Conservation (phyloP, 1,140 invertebrate genomes). For the Antheraea pernyi region DNA sequence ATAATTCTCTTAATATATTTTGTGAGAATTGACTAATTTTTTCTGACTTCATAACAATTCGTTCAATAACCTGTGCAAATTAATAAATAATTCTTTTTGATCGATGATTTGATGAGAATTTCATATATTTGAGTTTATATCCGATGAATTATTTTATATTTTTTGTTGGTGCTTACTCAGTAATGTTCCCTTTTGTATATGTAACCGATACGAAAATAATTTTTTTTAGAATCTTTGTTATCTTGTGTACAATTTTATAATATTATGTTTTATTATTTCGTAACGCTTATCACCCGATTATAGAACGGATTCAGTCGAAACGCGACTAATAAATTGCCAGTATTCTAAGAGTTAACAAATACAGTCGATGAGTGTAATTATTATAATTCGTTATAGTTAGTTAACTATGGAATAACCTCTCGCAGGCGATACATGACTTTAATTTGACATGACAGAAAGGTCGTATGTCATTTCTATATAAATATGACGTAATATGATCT, state of each 20-base stretch:
- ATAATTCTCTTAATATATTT: neutral
- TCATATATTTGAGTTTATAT: slow-evolving; percentile 21
- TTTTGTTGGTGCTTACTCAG: neutral
- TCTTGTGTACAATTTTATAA: slow-evolving; percentile 4
- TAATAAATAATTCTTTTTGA: too few species aligned
- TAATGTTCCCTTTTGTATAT: neutral
- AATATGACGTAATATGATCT: too few species aligned
- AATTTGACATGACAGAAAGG: too few species aligned
- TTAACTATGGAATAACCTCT: slow-evolving; percentile 14
- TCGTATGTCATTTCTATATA: too few species aligned
- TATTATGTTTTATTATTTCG: slow-evolving; percentile 3
- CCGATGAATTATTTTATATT: neutral
- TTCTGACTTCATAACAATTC: too few species aligned
- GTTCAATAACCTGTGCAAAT: too few species aligned
- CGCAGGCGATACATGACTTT: too few species aligned
- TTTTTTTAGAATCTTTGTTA: neutral
- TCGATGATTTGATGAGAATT: too few species aligned
- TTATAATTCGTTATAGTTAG: slow-evolving; percentile 56
- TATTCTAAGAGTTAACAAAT: slow-evolving; percentile 35
- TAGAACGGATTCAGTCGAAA: neutral
- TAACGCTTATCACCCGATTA: neutral
- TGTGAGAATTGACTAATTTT: neutral
- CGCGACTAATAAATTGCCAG: slow-evolving; percentile 36
- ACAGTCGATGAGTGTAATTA: slow-evolving; percentile 56
- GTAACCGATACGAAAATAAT: neutral